Base-by-base conservation (phyloP, 2,797 vertebrate species). In the Sphenodon punctatus region DNA sequence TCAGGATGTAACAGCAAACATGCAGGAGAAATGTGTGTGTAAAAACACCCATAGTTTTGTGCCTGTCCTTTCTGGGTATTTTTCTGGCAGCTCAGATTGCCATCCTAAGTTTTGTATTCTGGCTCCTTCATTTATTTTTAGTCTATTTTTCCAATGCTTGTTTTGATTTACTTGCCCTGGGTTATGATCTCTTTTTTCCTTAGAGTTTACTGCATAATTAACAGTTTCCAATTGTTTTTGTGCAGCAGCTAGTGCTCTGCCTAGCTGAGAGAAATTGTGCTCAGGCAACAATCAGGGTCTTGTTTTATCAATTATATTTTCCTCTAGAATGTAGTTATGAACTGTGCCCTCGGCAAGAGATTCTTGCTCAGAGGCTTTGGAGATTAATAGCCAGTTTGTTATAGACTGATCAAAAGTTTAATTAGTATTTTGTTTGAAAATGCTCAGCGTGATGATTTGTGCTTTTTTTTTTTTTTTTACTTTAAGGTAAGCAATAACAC, bases 311-410 rank as follows among this genome's bases (percentile, higher is more conserved):
- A 69, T 36, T 1, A 0, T 55, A 30, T 80, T 45, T 60, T 6
- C 22, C 22, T 25, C 32, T 45, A 27, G 10, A 76, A 68, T 67
- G 55, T 39, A 73, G 0, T 41, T 80, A 41, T 79, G 66, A 81
- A 60, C 56, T 64, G 2, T 60, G 23, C 64, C 42, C n/a, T 85
- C 85, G 82, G 58, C 39, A 67, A 87, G 23, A 61, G 30, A 6
- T 20, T 55, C 82, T 66, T 72, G 39, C 36, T 10, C 51, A n/a
- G 22, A 66, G 3, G 7, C 39, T 32, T 69, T 65, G 45, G 48
- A 84, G 75, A 78, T 65, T 67, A 51, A 14, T 67, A 66, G 58
- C 65, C 67, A 42, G 9, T 42, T 88, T 78, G 7, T 60, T 70
- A 4, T n/a, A 59, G 5, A 20, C 6, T 78, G 48, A 16, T 80